These are phyloP conservation scores for Crotophaga sulcirostris DNA, from an alignment of 2,113 vertebrate species.

Conservation along the genomic window DNA sequence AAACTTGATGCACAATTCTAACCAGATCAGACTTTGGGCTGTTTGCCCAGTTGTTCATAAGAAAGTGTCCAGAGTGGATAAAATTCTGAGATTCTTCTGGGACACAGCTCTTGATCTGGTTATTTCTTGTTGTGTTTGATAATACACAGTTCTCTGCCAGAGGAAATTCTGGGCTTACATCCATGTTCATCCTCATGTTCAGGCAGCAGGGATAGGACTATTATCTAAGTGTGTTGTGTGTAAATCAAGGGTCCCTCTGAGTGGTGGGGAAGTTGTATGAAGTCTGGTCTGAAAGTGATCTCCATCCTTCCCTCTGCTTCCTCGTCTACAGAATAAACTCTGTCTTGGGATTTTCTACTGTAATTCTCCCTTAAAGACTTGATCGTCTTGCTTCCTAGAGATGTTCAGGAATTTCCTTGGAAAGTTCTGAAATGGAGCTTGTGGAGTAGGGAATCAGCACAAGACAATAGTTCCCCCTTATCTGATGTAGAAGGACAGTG, in stretches of 20 bases:
- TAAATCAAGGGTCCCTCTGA: neutral
- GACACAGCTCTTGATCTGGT: conserved; percentile 35
- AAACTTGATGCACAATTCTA: conserved; percentile 55
- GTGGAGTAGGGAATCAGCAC: neutral
- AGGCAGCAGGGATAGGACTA: conserved; percentile 3
- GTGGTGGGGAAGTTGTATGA: neutral
- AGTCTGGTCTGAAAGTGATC: neutral
- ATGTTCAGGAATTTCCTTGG: neutral
- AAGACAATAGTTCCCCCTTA: neutral
- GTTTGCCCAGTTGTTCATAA: conserved; percentile 61
- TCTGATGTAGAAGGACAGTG: neutral
- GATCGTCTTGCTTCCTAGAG: neutral
- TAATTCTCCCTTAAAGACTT: neutral
- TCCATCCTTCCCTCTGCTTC: neutral
- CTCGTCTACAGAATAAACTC: neutral
- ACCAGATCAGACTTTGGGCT: conserved; percentile 62
- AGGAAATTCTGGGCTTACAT: conserved; percentile 43
- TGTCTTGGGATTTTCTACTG: neutral
- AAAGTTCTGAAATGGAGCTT: neutral
- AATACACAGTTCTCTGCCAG: conserved; percentile 49
- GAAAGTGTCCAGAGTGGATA: conserved; percentile 43
- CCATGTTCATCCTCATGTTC: conserved; percentile 26
- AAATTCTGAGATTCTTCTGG: conserved; percentile 35
- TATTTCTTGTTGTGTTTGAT: conserved; percentile 52
- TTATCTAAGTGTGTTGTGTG: neutral